These are phyloP conservation scores for Coranthus polyacanthus DNA, from an alignment of 2,797 vertebrate genomes.

Conservation along the genomic window DNA sequence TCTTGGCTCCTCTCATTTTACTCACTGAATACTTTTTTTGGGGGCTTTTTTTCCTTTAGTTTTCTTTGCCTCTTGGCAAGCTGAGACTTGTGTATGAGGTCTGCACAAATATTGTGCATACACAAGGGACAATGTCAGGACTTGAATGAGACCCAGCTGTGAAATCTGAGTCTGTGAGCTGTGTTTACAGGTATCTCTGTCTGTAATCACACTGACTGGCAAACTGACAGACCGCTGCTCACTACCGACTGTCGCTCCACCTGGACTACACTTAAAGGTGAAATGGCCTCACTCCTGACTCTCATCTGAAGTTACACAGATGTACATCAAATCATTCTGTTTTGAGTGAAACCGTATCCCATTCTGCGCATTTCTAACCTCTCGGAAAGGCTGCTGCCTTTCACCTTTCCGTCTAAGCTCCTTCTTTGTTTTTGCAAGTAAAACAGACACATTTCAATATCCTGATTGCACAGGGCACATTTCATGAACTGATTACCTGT, in stretches of 20 bases:
- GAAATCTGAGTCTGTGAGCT: constrained; percentile 35
- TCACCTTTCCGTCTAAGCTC: neutral
- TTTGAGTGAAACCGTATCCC: neutral
- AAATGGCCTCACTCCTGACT: neutral
- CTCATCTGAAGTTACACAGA: constrained; percentile 13
- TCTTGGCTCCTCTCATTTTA: constrained; percentile 45
- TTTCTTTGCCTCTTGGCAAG: constrained; percentile 57
- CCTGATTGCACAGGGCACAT: neutral
- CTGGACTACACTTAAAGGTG: constrained; percentile 4
- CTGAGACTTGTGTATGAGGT: constrained; percentile 58
- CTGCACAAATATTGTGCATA: constrained; percentile 23
- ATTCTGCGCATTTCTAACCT: neutral
- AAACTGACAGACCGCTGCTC: constrained; percentile 9
- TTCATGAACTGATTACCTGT: constrained; percentile 28
- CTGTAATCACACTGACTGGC: constrained; percentile 16
- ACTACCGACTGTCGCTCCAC: constrained; percentile 12
- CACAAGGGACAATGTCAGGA: constrained; percentile 45
- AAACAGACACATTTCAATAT: neutral
- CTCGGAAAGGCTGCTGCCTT: neutral
- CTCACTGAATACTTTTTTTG: constrained; percentile 27
- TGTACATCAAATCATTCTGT: neutral
- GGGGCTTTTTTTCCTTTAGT: neutral
- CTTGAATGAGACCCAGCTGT: constrained; percentile 55
- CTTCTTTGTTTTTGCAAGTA: constrained; percentile 5
- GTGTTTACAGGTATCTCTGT: constrained; percentile 48